phyloP scores from a whole-genome alignment of 2,888 invertebrate species.

The Argyra leucocephala region DNA sequence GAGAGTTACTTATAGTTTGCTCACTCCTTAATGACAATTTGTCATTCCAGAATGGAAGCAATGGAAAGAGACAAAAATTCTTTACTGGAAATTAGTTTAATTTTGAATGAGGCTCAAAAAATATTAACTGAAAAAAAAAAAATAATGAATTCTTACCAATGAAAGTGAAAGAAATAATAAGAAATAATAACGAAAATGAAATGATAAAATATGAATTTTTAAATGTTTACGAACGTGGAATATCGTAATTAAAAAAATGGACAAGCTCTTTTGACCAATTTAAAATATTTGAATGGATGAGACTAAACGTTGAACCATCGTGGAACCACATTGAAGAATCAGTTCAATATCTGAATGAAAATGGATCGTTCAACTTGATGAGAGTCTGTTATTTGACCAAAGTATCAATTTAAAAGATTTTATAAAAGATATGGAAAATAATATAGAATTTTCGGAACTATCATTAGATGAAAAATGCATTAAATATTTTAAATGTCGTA shows the following conservation, averaged over 20 bases:
- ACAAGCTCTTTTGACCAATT: background rate
- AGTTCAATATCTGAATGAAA: background rate
- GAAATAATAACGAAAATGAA: background rate
- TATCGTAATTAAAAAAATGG: background rate
- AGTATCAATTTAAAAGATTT: slow-evolving; percentile 5
- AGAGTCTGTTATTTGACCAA: slow-evolving; percentile 5
- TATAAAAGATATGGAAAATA: background rate
- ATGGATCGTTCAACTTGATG: background rate
- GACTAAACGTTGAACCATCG: background rate
- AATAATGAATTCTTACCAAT: slow-evolving; percentile 7
- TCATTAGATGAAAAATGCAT: background rate
- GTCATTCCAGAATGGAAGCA: slow-evolving; percentile 5
- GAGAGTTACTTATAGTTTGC: slow-evolving; percentile 7
- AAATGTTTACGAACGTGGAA: slow-evolving; percentile 5
- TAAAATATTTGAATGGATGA: slow-evolving; percentile 7
- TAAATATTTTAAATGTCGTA: slow-evolving; percentile 2
- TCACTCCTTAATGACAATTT: slow-evolving; percentile 7
- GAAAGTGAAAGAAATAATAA: slow-evolving; percentile 8
- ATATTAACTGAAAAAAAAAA: slow-evolving; percentile 6
- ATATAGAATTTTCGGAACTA: background rate
- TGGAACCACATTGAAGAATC: background rate
- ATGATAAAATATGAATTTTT: slow-evolving; percentile 6
- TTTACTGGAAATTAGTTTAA: slow-evolving; percentile 4
- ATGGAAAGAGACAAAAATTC: slow-evolving; percentile 12
- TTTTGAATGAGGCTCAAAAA: background rate